Percentiles rank a stretch among this genome's conserved stretches.
These are phyloP conservation scores for Rhinichthys klamathensis DNA, from an alignment of 2,113 vertebrate genomes.

Conservation along the genomic window DNA sequence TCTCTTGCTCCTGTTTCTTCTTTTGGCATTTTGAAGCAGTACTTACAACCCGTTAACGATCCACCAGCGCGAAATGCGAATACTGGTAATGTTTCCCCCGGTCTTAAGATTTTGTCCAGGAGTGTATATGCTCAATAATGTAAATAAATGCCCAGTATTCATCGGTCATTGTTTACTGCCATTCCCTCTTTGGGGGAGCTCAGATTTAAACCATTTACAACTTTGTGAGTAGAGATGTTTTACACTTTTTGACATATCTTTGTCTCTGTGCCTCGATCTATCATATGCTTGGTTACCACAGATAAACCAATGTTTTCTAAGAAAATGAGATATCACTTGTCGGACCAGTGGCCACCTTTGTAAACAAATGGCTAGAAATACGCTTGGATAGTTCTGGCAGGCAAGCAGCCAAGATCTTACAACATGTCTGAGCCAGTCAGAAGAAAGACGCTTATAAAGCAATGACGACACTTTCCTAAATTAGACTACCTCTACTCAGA, in stretches of 20 bases:
- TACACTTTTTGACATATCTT: background rate
- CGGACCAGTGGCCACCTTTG: constrained; percentile 35
- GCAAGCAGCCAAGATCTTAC: constrained; percentile 51
- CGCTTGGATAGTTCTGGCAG: constrained; percentile 33
- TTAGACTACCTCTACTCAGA: background rate
- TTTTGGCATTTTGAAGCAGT: no score
- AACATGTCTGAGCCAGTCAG: constrained; percentile 46
- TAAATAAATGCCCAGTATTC: no score
- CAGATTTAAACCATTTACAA: no score
- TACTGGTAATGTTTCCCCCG: no score
- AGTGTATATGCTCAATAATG: no score
- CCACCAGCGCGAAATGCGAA: no score
- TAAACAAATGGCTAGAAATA: constrained; percentile 49
- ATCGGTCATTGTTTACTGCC: no score
- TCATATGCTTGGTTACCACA: background rate
- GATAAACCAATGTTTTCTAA: constrained; percentile 14
- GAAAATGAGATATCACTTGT: constrained; percentile 19
- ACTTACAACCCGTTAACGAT: no score
- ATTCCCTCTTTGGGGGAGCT: no score
- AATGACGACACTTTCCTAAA: background rate
- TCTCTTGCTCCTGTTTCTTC: no score
- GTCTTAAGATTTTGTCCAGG: no score
- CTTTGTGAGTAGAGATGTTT: background rate
- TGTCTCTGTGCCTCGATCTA: background rate
- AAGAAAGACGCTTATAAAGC: constrained; percentile 24